These are phyloP conservation scores for Nephrotoma guestfalica DNA, from an alignment of 2,888 invertebrate species.

Conservation along the genomic window DNA sequence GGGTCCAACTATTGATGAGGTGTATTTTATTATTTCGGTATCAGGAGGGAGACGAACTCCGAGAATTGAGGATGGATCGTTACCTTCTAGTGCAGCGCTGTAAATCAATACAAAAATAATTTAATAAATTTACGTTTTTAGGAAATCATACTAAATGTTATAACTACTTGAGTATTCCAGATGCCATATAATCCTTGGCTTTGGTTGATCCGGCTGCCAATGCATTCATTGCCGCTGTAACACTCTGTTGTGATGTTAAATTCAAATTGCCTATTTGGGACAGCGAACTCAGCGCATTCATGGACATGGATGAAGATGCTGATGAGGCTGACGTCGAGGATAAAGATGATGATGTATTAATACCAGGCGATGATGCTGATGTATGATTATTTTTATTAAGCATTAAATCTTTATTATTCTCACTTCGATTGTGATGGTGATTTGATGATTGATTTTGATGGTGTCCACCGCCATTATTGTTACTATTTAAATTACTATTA, in stretches of 20 bases:
- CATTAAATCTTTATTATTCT: background rate
- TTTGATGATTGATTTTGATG: conserved; percentile 3
- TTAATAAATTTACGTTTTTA: background rate
- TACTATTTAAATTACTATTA: background rate
- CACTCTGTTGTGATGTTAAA: conserved; percentile 31
- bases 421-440: conserved; percentile 16
- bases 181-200: conserved; percentile 32
- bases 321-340: conserved; percentile 14
- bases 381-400: conserved; percentile 3
- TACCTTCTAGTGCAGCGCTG: conserved; percentile 23
- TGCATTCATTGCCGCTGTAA: conserved; percentile 33
- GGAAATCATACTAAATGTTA: background rate
- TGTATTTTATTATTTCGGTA: conserved; percentile 82
- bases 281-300: conserved; percentile 30
- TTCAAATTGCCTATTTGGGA: conserved; percentile 30
- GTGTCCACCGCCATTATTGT: background rate
- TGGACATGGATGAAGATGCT: conserved; percentile 20
- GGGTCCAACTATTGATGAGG: conserved; percentile 73
- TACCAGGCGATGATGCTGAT: background rate
- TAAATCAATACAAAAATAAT: background rate
- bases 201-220: conserved; percentile 27
- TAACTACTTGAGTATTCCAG: conserved; percentile 34
- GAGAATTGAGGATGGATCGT: conserved; percentile 68
- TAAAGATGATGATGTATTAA: conserved; percentile 1
- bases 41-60: conserved; percentile 76